Evolutionary conservation across 2,888 invertebrate genomes (phyloP).

Genomic region (Mantis religiosa): DNA sequence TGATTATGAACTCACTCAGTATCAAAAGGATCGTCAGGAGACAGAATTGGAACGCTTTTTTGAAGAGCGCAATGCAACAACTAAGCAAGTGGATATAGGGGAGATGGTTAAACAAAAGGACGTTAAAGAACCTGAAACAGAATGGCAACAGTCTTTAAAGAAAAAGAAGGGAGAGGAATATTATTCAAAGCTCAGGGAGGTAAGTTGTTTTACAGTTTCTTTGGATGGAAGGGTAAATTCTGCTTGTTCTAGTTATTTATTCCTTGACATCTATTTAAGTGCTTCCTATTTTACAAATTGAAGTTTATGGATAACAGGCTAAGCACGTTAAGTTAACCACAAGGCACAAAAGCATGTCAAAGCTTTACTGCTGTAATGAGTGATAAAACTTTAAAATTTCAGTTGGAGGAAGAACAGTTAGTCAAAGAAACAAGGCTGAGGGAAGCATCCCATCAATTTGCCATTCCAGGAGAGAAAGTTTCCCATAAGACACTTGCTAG

Average conservation of each 20-base stretch:
- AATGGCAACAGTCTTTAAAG: slow-evolving; percentile 80
- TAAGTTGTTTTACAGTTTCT: slow-evolving; percentile 27
- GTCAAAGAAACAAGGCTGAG: slow-evolving; percentile 75
- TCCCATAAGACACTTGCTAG: slow-evolving; percentile 70
- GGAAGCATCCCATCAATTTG: slow-evolving; percentile 74
- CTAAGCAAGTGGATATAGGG: slow-evolving; percentile 59
- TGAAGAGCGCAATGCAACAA: slow-evolving; percentile 72
- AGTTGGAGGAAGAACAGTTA: slow-evolving; percentile 78
- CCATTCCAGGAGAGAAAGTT: slow-evolving; percentile 79
- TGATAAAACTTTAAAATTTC: slow-evolving; percentile 9
- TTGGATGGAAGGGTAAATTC: too few relatives aligned
- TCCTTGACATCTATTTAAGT: too few relatives aligned
- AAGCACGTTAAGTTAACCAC: too few relatives aligned
- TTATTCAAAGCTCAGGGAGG: slow-evolving; percentile 72
- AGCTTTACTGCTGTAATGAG: too few relatives aligned
- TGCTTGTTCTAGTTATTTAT: too few relatives aligned
- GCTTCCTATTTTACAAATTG: too few relatives aligned
- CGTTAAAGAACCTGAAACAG: slow-evolving; percentile 69
- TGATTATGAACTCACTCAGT: slow-evolving; percentile 79
- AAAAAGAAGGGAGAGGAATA: slow-evolving; percentile 77
- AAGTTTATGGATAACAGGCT: too few relatives aligned
- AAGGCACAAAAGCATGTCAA: too few relatives aligned
- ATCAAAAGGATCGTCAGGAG: slow-evolving; percentile 76
- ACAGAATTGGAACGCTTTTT: slow-evolving; percentile 84
- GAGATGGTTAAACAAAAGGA: slow-evolving; percentile 61